A percentile compares a stretch with the other conserved stretches of the same genome.
phyloP scores from a whole-genome alignment of 2,888 invertebrate genomes.

The Argynnis bischoffii region DNA sequence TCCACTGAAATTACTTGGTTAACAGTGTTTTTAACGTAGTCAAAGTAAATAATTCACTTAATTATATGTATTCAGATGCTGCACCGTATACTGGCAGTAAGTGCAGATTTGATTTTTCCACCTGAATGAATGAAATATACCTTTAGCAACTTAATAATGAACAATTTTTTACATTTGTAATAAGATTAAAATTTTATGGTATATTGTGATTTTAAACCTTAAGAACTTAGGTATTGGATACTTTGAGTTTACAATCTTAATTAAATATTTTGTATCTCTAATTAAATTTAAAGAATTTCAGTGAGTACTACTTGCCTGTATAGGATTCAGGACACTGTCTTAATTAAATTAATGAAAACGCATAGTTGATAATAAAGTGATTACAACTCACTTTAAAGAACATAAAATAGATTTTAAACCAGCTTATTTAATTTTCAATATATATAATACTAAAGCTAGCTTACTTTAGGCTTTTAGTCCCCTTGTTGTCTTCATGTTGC shows the following conservation, averaged over 20 bases:
- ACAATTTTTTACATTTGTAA: not conserved
- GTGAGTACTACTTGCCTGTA: too few relatives aligned
- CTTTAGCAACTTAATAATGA: not conserved
- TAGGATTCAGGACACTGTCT: too few relatives aligned
- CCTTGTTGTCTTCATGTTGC: conserved; percentile 13
- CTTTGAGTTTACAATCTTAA: too few relatives aligned
- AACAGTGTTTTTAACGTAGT: conserved; percentile 33
- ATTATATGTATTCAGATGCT: conserved; percentile 9
- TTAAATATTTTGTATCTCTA: too few relatives aligned
- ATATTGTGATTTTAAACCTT: too few relatives aligned
- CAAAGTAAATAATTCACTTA: conserved; percentile 32
- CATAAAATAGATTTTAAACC: not conserved
- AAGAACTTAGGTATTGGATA: too few relatives aligned
- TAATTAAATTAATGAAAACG: too few relatives aligned
- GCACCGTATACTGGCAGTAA: not conserved
- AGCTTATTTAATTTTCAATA: conserved; percentile 9
- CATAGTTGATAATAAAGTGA: too few relatives aligned
- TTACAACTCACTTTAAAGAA: too few relatives aligned
- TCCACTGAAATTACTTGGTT: conserved; percentile 38
- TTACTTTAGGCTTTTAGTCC: conserved; percentile 8
- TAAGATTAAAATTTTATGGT: not conserved
- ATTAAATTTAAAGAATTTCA: too few relatives aligned
- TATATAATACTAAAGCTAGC: conserved; percentile 6
- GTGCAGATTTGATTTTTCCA: conserved; percentile 7
- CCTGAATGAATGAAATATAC: not conserved